A percentile compares a stretch with the other conserved stretches of the same genome.
phyloP scores from a whole-genome alignment of 2,888 invertebrate species.

The Phyllotreta cruciferae region DNA sequence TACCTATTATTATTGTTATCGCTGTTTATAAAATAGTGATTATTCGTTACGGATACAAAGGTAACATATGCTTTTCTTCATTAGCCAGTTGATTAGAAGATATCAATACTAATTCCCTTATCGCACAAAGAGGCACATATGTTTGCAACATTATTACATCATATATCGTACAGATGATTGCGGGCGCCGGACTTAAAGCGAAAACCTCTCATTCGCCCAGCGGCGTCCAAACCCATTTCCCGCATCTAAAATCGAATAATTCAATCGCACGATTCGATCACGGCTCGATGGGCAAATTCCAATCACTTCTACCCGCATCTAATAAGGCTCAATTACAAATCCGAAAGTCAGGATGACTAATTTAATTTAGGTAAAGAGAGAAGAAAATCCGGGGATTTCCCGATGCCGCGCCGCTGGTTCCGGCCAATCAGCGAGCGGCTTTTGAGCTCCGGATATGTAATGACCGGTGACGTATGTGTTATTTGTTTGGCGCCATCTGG shows the following conservation, averaged over 20 bases:
- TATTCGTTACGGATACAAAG: constrained; percentile 48
- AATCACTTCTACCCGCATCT: background rate
- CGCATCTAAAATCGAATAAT: no score
- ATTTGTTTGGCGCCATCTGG: constrained; percentile 64
- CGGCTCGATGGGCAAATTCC: no score
- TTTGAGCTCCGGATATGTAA: constrained; percentile 52
- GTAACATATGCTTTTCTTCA: constrained; percentile 60
- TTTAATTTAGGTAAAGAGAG: no score
- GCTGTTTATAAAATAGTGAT: constrained; percentile 23
- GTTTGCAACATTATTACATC: constrained; percentile 62
- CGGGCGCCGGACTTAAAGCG: constrained; percentile 55
- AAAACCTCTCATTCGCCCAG: constrained; percentile 37
- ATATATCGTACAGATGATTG: constrained; percentile 61
- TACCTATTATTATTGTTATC: constrained; percentile 12
- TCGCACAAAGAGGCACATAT: constrained; percentile 60
- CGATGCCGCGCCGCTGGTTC: constrained; percentile 19
- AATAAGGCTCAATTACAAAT: constrained; percentile 17
- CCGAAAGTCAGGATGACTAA: background rate
- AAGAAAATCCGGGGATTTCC: no score
- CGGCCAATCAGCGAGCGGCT: constrained; percentile 27
- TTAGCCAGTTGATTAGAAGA: constrained; percentile 59
- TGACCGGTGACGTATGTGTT: constrained; percentile 62
- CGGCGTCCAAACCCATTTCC: background rate
- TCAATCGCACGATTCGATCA: no score
- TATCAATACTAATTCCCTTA: constrained; percentile 61